Base-by-base conservation (phyloP, 2,797 vertebrate genomes). In the Enoplosus armatus region DNA sequence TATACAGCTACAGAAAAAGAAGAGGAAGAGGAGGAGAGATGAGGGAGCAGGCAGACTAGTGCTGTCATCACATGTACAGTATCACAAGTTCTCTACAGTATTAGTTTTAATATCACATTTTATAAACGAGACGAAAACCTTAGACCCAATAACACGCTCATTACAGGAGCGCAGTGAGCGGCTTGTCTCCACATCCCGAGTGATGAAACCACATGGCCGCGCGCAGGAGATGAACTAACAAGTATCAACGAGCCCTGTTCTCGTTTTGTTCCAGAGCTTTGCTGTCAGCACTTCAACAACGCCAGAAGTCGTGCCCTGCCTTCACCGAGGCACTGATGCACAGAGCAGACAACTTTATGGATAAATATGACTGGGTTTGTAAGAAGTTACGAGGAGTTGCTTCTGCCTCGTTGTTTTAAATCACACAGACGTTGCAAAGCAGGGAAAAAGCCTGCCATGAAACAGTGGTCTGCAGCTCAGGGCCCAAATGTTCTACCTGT, bases 201-300 rank as follows among this genome's bases (percentile, higher is more conserved):
- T 14, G 61, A 68, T 18, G 35, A 56, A 65, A 24, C 35, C 18
- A 35, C 26, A 27, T 0, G n/a, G 69, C 58, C 53, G 33, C 59
- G 20, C 12, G 72, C 45, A 61, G 33, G 43, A 72, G 68, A 45
- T 12, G 41, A 64, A 58, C 26, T 4, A 48, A 60, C 89, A 79
- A 45, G 87, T 79, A 56, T 48, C 15, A 2, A 69, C 89, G 10
- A 6, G 89, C 51, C 68, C 48, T 2, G 22, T 2, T 75, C 61
- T 50, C 8, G 59, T 59, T 77, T 70, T 47, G 50, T 74, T 84
- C 54, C 58, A 65, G 6, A 65, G 54, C n/a, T 66, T 14, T 63
- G 33, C 27, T 63, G 20, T 53, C 69, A 27, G 58, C 5, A 2
- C 53, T 83, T 65, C 39, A 77, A 71, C 60, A 82, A 56, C 29